Evolutionary conservation across 1,140 invertebrate species (phyloP).

Genomic region (Chymomyza costata): DNA sequence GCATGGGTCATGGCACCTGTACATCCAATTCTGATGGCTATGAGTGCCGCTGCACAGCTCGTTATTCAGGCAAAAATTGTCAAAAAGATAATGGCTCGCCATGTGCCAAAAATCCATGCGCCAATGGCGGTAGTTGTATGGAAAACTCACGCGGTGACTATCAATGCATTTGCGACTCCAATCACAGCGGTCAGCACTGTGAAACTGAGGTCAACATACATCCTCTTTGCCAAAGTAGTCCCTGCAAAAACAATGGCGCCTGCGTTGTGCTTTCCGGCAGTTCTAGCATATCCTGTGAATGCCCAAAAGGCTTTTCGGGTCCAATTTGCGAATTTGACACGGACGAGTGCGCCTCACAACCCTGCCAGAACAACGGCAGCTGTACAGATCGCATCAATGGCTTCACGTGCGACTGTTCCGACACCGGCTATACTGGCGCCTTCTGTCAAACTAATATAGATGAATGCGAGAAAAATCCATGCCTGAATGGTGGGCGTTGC

Average conservation of each 20-base stretch:
- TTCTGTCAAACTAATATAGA: constrained; percentile 90
- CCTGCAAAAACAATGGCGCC: constrained; percentile 84
- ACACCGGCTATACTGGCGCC: constrained; percentile 85
- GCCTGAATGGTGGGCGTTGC: constrained; percentile 85
- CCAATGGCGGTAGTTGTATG: constrained; percentile 84
- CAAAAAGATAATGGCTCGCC: constrained; percentile 85
- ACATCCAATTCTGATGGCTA: constrained; percentile 84
- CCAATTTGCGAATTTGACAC: constrained; percentile 81
- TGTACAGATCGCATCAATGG: constrained; percentile 87
- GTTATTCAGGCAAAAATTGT: constrained; percentile 90
- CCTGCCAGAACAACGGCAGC: constrained; percentile 89
- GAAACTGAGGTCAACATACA: constrained; percentile 84
- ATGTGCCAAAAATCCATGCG: constrained; percentile 83
- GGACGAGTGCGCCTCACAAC: constrained; percentile 83
- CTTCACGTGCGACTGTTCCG: constrained; percentile 85
- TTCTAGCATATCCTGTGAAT: constrained; percentile 81
- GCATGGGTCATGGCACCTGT: constrained; percentile 87
- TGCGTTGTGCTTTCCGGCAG: constrained; percentile 79
- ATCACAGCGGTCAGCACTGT: constrained; percentile 86
- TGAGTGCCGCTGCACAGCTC: constrained; percentile 85
- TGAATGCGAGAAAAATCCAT: constrained; percentile 86
- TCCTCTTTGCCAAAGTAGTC: constrained; percentile 83
- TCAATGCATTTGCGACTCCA: constrained; percentile 83
- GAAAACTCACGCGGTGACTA: constrained; percentile 86
- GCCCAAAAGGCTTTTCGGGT: constrained; percentile 80